phyloP scores from a whole-genome alignment of 2,797 vertebrate genomes.

The Miichthys miiuy region DNA sequence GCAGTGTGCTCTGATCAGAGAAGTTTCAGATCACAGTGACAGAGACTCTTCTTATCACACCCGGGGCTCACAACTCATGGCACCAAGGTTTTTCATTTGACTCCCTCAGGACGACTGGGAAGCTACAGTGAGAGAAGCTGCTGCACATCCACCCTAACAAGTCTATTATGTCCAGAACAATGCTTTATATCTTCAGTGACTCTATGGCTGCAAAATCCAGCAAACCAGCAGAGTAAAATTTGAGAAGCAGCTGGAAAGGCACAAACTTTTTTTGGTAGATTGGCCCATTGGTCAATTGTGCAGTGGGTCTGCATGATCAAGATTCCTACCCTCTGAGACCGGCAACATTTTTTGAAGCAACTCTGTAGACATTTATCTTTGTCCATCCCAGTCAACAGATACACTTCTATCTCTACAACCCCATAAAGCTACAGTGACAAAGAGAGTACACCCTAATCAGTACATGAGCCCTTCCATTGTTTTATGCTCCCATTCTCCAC shows the following conservation, averaged over 20 bases:
- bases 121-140: constrained; percentile 34
- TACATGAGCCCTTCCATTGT: neutral
- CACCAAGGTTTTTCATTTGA: constrained; percentile 45
- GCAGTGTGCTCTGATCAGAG: constrained; percentile 74
- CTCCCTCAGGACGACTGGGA: constrained; percentile 70
- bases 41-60: constrained; percentile 67
- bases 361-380: neutral
- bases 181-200: constrained; percentile 12
- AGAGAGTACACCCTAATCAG: neutral
- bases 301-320: neutral
- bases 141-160: constrained; percentile 38
- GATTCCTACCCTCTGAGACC: neutral
- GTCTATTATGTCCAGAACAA: constrained; percentile 38
- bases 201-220: neutral
- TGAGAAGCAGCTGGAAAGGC: neutral
- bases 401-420: neutral
- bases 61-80: constrained; percentile 50
- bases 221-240: neutral
- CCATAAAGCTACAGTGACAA: neutral
- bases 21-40: constrained; percentile 74
- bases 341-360: neutral
- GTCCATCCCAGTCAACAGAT: neutral
- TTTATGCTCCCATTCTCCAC: neutral
- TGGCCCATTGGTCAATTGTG: neutral
- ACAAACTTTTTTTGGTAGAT: neutral